These are phyloP conservation scores for Leptatherina wallacei DNA, from an alignment of 2,797 vertebrate genomes.

Conservation along the genomic window DNA sequence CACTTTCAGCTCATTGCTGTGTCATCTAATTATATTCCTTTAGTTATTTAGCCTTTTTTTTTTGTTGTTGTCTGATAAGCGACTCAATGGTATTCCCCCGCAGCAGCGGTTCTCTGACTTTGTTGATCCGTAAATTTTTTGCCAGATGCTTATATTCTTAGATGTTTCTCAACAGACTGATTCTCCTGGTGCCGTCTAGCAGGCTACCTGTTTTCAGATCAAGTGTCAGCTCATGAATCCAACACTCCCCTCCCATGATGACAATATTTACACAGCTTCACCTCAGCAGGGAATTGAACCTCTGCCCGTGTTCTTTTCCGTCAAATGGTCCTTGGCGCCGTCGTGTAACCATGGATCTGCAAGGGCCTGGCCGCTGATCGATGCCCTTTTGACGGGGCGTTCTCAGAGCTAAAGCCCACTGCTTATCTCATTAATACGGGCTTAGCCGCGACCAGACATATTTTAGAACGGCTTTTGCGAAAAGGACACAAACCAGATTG, in stretches of 20 bases:
- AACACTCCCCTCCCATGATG: constrained; percentile 48
- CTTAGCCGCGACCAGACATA: constrained; percentile 59
- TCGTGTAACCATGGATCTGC: constrained; percentile 29
- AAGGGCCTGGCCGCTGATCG: constrained; percentile 29
- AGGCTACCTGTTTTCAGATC: constrained; percentile 34
- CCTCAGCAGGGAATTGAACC: constrained; percentile 49
- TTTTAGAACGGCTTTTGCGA: constrained; percentile 72
- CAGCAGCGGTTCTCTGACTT: constrained; percentile 25
- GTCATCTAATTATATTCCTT: constrained; percentile 23
- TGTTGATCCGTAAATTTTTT: constrained; percentile 32
- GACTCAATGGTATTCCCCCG: constrained; percentile 46
- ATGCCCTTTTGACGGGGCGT: constrained; percentile 55
- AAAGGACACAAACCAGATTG: constrained; percentile 70
- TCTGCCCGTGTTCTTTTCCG: constrained; percentile 49
- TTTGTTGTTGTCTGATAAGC: constrained; percentile 24
- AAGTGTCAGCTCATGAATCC: constrained; percentile 52
- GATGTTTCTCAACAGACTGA: constrained; percentile 24
- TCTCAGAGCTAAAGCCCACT: constrained; percentile 50
- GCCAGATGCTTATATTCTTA: constrained; percentile 32
- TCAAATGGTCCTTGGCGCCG: constrained; percentile 28
- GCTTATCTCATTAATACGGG: constrained; percentile 77
- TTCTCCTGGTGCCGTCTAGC: constrained; percentile 21
- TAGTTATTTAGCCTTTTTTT: constrained; percentile 20
- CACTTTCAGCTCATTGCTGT: not conserved
- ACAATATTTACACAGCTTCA: constrained; percentile 55